Evolutionary conservation across 2,888 invertebrate genomes (phyloP).

Genomic region (Epistrophella euchroma): DNA sequence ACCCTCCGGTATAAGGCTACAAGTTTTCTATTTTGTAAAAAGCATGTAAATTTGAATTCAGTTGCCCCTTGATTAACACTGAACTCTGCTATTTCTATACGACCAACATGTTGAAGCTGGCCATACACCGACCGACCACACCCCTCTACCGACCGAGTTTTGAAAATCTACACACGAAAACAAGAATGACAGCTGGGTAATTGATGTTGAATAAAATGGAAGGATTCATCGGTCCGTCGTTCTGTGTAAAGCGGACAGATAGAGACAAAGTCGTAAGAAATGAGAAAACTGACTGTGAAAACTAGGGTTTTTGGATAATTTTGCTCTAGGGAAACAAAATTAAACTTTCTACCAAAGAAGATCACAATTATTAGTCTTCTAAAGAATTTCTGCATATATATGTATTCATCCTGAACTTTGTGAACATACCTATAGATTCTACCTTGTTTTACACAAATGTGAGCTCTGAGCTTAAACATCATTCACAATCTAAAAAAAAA

Average conservation of each 20-base stretch:
- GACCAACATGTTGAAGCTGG: slow-evolving; percentile 35
- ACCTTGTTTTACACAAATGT: background rate
- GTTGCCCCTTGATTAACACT: slow-evolving; percentile 64
- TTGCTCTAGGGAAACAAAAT: slow-evolving; percentile 59
- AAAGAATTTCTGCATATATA: background rate
- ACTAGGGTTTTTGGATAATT: slow-evolving; percentile 49
- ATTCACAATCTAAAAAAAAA: background rate
- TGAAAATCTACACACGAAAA: slow-evolving; percentile 42
- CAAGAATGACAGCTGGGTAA: slow-evolving; percentile 68
- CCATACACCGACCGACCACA: no score
- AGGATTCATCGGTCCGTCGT: slow-evolving; percentile 43
- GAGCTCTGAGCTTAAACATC: background rate
- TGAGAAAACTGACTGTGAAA: slow-evolving; percentile 8
- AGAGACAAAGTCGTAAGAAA: background rate
- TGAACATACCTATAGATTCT: background rate
- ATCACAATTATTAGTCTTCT: slow-evolving; percentile 67
- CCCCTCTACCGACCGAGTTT: background rate
- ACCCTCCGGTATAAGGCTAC: background rate
- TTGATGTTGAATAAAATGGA: slow-evolving; percentile 70
- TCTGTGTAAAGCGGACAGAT: background rate
- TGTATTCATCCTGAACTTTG: slow-evolving; percentile 20
- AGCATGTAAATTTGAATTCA: slow-evolving; percentile 58
- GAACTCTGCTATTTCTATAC: slow-evolving; percentile 29
- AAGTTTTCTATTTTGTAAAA: slow-evolving; percentile 13
- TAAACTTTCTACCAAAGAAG: slow-evolving; percentile 63